These are phyloP conservation scores for Zaprionus ghesquierei DNA, from an alignment of 1,140 invertebrate species.

Conservation along the genomic window DNA sequence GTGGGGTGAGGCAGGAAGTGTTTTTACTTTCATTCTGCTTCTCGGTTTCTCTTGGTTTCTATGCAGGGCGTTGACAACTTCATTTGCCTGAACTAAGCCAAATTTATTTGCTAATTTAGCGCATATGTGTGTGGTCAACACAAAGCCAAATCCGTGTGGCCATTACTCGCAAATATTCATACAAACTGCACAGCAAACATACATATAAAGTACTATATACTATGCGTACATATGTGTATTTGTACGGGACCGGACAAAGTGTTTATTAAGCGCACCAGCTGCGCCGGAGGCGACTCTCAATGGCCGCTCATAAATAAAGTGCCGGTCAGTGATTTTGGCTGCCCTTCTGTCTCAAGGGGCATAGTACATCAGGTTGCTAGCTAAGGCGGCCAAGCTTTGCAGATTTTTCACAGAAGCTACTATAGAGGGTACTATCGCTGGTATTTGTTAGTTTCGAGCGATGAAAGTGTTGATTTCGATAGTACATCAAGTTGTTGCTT, in stretches of 20 bases:
- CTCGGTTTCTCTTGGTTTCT: not conserved
- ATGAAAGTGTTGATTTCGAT: no score
- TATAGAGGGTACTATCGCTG: not conserved
- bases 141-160: conserved; percentile 11
- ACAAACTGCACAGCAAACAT: not conserved
- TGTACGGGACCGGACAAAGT: conserved; percentile 21
- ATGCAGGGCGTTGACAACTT: conserved; percentile 50
- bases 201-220: not conserved
- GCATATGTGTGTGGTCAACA: conserved; percentile 33
- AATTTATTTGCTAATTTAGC: conserved; percentile 76
- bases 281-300: conserved; percentile 61
- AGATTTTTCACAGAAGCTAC: not conserved
- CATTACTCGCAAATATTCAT: conserved; percentile 11
- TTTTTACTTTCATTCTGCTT: not conserved
- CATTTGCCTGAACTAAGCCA: conserved; percentile 34
- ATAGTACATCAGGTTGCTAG: not conserved
- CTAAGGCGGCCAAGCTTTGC: conserved; percentile 46
- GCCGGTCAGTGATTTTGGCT: conserved; percentile 62
- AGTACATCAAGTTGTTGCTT: no score
- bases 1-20: not conserved
- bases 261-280: conserved; percentile 76
- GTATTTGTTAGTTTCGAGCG: no score
- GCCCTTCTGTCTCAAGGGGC: conserved; percentile 8
- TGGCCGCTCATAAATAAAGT: conserved; percentile 75
- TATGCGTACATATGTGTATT: conserved; percentile 15